Evolutionary conservation across 2,888 invertebrate genomes (phyloP).

Genomic region (Noctua janthe): DNA sequence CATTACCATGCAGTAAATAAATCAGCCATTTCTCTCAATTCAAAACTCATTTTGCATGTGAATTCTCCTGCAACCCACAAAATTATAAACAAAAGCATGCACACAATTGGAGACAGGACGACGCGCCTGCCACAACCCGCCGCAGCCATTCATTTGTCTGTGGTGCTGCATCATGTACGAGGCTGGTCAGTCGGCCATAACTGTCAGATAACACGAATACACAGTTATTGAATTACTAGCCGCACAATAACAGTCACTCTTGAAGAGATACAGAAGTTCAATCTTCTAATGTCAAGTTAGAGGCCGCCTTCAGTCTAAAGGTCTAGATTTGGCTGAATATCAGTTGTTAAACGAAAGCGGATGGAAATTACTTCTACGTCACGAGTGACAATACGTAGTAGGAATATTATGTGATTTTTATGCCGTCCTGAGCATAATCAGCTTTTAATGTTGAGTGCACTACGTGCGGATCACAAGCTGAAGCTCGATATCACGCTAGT

Average conservation of each 20-base stretch:
- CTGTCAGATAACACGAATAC: constrained; percentile 61
- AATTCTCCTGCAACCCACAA: constrained; percentile 14
- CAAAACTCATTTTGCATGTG: constrained; percentile 6
- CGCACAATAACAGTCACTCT: constrained; percentile 34
- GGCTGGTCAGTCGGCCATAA: constrained; percentile 48
- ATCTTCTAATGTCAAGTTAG: neutral
- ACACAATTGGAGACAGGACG: constrained; percentile 10
- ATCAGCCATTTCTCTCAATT: neutral
- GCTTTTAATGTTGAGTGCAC: too few relatives aligned
- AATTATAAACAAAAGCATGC: constrained; percentile 45
- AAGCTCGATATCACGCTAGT: neutral
- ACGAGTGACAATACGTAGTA: neutral
- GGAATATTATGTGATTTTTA: neutral
- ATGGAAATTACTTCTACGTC: neutral
- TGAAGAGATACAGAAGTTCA: constrained; percentile 26
- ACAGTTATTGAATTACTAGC: constrained; percentile 61
- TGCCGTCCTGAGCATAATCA: neutral
- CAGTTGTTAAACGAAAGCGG: neutral
- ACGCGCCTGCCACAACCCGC: constrained; percentile 8
- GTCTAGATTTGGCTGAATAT: neutral
- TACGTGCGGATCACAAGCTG: too few relatives aligned
- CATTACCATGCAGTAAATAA: neutral
- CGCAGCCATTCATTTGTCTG: constrained; percentile 41
- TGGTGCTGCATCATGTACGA: constrained; percentile 47
- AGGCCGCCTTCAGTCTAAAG: too few relatives aligned